These are phyloP conservation scores for Anoplius nigerrimus DNA, from an alignment of 2,888 invertebrate genomes.

Conservation along the genomic window DNA sequence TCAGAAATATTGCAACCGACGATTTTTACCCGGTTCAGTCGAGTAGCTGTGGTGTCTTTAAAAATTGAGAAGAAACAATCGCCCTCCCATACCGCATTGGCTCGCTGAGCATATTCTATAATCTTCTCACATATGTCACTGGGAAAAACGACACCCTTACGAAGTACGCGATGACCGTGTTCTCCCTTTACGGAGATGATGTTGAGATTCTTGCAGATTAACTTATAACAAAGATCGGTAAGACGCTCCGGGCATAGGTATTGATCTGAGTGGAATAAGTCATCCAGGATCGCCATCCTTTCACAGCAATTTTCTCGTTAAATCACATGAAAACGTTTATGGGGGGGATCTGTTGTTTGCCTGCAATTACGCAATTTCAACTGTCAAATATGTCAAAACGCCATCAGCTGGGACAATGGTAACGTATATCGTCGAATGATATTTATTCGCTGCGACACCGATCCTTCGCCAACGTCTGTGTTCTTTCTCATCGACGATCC, in stretches of 20 bases:
- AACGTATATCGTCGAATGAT: constrained; percentile 25
- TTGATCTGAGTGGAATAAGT: constrained; percentile 62
- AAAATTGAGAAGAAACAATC: constrained; percentile 86
- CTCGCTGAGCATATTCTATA: constrained; percentile 78
- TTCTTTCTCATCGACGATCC: constrained; percentile 8
- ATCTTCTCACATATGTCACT: constrained; percentile 85
- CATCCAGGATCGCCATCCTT: constrained; percentile 67
- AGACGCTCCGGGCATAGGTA: constrained; percentile 78
- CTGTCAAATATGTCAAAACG: constrained; percentile 59
- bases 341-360: constrained; percentile 17
- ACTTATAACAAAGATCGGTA: constrained; percentile 80
- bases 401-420: constrained; percentile 54
- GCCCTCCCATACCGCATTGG: constrained; percentile 76
- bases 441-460: constrained; percentile 10
- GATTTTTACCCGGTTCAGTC: constrained; percentile 82
- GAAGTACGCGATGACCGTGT: constrained; percentile 73
- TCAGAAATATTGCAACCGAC: constrained; percentile 85
- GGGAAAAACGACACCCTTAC: constrained; percentile 81
- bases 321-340: constrained; percentile 45
- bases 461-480: background rate
- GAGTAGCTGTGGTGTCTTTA: constrained; percentile 81
- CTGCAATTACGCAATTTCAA: constrained; percentile 52
- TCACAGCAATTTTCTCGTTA: constrained; percentile 20
- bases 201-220: constrained; percentile 80
- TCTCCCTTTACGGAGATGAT: constrained; percentile 75